These are phyloP conservation scores for Desoria tigrina DNA, from an alignment of 2,888 invertebrate genomes.

Conservation along the genomic window DNA sequence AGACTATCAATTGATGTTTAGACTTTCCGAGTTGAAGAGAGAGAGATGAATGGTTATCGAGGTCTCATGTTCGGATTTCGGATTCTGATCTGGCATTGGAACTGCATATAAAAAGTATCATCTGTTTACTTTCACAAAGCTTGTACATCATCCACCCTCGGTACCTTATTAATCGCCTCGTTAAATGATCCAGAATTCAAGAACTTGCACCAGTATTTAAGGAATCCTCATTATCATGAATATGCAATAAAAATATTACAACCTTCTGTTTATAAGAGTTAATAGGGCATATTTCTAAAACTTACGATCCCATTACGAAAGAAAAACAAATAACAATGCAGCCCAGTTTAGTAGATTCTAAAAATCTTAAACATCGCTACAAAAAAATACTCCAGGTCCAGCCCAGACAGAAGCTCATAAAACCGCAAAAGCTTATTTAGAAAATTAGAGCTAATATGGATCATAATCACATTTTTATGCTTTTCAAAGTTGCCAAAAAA, in stretches of 20 bases:
- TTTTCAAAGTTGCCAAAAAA: slow-evolving; percentile 39
- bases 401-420: no score
- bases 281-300: no score
- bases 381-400: no score
- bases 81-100: slow-evolving; percentile 4
- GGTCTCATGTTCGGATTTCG: neutral
- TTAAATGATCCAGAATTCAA: neutral
- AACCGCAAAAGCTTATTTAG: no score
- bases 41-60: slow-evolving; percentile 3
- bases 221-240: neutral
- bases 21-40: neutral
- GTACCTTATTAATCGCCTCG: slow-evolving; percentile 11
- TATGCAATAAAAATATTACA: neutral
- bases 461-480: no score
- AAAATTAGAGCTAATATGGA: no score
- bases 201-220: neutral
- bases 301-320: no score
- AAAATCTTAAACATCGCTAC: no score
- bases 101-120: neutral
- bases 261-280: no score
- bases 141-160: neutral
- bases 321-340: no score
- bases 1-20: slow-evolving; percentile 6
- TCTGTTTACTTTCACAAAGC: neutral
- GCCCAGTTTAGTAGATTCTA: no score